Evolutionary conservation across 1,140 invertebrate genomes (phyloP), one percentile per base, ranked within the genome.

Genomic region (Procambarus virginalis): DNA sequence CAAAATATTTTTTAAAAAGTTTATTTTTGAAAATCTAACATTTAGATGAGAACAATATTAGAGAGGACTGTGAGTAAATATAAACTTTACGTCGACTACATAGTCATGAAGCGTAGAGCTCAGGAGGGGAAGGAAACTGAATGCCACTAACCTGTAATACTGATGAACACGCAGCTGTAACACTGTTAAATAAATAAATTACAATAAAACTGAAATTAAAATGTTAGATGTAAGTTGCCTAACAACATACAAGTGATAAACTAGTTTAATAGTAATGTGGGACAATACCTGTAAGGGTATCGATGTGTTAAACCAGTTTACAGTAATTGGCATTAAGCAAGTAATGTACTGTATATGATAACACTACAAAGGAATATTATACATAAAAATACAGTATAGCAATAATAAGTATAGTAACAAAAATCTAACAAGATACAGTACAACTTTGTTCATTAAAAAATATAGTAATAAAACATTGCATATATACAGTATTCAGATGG

Each of bases 1-100:
- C 22, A 34, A 73, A 8, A 5, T 73, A 34, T 73, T 34, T n/a
- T 64, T 20, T 64, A 22, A 78, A 78, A 78, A 78, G 49, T 80
- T 58, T 34, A 34, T 73, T 73, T 73, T 73, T 73, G n/a, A 55
- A 80, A 80, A 80, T 80, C 78, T 80, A 80, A 80, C 78, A 80
- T 80, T 55, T 20, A 80, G 78, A 80, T 80, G 55, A 55, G 34
- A 80, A 80, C 78, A 80, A 80, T 80, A 80, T 80, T 55, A 22
- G 49, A 80, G 46, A 80, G 49, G 34, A 80, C 2, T 55, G 55
- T 80, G 49, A 80, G 12, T 55, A 55, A 55, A 80, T 80, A 80
- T 80, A 80, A 80, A 80, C 22, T 51, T n/a, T 58, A 80, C 49
- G 48, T 55, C 49, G 58, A 58, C 49, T 55, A 80, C 78, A n/a